Conservation (phyloP, 2,113 vertebrate species). For the Pelodiscus sinensis region DNA sequence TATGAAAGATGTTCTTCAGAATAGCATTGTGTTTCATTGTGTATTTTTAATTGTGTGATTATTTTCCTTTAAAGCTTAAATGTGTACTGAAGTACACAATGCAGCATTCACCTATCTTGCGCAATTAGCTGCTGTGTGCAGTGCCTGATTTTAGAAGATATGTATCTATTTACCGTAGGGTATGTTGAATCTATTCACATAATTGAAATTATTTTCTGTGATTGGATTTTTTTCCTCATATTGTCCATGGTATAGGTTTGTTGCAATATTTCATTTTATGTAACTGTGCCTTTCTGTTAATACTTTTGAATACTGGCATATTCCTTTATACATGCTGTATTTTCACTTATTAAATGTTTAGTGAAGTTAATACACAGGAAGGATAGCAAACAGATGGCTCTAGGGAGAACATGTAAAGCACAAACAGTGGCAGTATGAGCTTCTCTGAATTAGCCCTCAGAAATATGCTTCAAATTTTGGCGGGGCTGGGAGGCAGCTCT, state of each 20-base stretch:
- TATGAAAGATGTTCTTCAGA: background rate
- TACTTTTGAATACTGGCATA: accelerated
- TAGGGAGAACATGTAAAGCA: accelerated
- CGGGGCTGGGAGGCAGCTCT: too few species aligned
- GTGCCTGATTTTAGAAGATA: accelerated
- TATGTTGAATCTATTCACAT: accelerated
- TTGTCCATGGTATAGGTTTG: too few species aligned
- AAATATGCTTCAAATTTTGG: background rate
- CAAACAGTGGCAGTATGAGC: accelerated
- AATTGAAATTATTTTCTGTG: accelerated
- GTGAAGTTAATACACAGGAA: accelerated
- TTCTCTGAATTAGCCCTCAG: accelerated
- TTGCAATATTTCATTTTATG: accelerated
- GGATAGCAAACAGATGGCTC: too few species aligned
- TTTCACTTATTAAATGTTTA: accelerated
- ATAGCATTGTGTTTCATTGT: background rate
- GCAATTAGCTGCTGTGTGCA: background rate
- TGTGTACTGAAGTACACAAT: background rate
- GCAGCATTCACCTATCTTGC: background rate
- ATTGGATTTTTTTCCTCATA: accelerated
- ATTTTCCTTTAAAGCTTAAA: background rate
- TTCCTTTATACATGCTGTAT: accelerated
- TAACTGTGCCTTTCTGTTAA: accelerated
- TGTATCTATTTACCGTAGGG: accelerated
- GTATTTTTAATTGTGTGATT: accelerated